These are phyloP conservation scores for Garrulus glandarius DNA, from an alignment of 2,797 vertebrate species.

Conservation along the genomic window DNA sequence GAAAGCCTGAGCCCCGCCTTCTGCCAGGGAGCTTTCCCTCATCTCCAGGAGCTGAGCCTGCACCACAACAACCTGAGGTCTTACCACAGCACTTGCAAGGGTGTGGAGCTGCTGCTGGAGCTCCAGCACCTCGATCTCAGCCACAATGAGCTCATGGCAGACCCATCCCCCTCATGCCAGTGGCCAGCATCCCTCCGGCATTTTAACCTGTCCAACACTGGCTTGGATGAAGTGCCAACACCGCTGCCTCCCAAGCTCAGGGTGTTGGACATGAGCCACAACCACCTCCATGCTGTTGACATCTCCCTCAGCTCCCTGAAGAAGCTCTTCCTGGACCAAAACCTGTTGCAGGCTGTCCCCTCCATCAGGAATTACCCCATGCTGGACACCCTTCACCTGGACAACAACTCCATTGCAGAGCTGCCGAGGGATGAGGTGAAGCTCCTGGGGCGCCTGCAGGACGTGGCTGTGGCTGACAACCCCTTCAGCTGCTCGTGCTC, in stretches of 20 bases:
- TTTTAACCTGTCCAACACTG: constrained; percentile 62
- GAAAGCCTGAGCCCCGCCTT: not conserved
- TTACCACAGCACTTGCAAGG: not conserved
- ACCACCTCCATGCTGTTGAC: constrained; percentile 24
- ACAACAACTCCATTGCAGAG: constrained; percentile 43
- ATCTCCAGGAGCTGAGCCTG: constrained; percentile 60
- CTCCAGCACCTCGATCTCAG: constrained; percentile 70
- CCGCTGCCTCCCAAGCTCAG: constrained; percentile 55
- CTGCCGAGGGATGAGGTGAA: not conserved
- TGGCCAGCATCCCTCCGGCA: constrained; percentile 55
- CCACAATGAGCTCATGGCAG: constrained; percentile 54
- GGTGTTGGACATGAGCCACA: constrained; percentile 65
- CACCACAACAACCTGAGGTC: constrained; percentile 42
- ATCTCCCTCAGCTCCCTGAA: constrained; percentile 43
- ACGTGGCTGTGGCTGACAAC: constrained; percentile 18
- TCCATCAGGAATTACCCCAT: not conserved
- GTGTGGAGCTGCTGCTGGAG: not conserved
- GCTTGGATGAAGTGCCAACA: constrained; percentile 25
- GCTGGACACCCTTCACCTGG: constrained; percentile 49
- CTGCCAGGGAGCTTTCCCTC: constrained; percentile 66
- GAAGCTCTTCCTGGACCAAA: constrained; percentile 69
- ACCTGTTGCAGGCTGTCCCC: constrained; percentile 43
- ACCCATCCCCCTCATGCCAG: not conserved
- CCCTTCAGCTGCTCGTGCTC: constrained; percentile 56
- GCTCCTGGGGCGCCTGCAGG: constrained; percentile 1